Evolutionary conservation across 2,888 invertebrate genomes (phyloP).

Genomic region (Euplagia quadripunctaria): DNA sequence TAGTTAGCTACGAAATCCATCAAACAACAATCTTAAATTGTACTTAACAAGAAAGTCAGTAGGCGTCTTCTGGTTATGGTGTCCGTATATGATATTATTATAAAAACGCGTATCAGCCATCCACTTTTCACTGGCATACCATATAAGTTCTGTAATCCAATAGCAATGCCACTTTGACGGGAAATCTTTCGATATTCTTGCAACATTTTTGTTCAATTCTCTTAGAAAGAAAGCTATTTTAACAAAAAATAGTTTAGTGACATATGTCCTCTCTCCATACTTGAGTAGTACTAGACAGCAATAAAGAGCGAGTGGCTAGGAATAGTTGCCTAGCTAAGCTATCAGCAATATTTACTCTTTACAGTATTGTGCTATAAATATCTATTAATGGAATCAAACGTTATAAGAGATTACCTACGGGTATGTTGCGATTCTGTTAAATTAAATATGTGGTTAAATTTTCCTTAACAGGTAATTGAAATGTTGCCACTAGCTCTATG

Average conservation of each 20-base stretch:
- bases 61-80: constrained; percentile 73
- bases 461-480: neutral
- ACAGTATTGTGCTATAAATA: neutral
- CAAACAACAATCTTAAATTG: constrained; percentile 50
- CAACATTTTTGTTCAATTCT: constrained; percentile 50
- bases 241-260: constrained; percentile 34
- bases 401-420: neutral
- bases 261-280: constrained; percentile 8
- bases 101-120: constrained; percentile 71
- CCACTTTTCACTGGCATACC: constrained; percentile 78
- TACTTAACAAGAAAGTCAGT: constrained; percentile 71
- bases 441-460: neutral
- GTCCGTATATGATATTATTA: constrained; percentile 78
- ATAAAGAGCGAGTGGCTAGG: neutral
- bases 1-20: constrained; percentile 44
- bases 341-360: neutral
- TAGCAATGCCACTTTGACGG: constrained; percentile 72
- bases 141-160: constrained; percentile 72
- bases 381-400: neutral
- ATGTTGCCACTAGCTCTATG: neutral
- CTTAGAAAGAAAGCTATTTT: constrained; percentile 44
- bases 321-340: neutral
- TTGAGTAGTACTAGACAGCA: neutral
- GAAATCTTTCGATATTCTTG: constrained; percentile 61
- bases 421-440: neutral